phyloP scores from a whole-genome alignment of 2,797 vertebrate genomes.

The Choloepus didactylus region DNA sequence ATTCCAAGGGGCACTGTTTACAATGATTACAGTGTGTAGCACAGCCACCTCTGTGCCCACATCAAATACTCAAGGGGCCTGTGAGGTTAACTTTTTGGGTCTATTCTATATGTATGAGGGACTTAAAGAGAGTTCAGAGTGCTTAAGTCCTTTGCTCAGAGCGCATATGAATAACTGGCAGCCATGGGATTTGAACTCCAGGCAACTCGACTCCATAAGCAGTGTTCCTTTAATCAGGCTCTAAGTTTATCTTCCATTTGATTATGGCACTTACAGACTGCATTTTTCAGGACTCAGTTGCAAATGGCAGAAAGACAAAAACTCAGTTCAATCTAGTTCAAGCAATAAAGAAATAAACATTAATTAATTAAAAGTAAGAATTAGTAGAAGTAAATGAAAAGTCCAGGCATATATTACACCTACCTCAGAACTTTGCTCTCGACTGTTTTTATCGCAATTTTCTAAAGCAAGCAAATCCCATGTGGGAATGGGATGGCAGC shows the following conservation, averaged over 20 bases:
- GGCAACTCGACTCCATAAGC: background rate
- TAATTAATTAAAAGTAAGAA: background rate
- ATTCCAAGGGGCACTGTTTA: background rate
- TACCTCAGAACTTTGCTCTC: background rate
- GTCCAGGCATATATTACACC: rapidly evolving
- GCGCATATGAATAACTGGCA: background rate
- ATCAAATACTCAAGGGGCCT: background rate
- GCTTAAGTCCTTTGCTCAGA: background rate
- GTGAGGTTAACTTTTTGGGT: background rate
- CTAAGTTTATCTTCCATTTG: background rate
- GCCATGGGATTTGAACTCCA: background rate
- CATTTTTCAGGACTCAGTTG: background rate
- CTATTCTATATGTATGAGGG: background rate
- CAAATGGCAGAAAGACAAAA: constrained; percentile 18
- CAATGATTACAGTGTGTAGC: background rate
- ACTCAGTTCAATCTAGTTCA: background rate
- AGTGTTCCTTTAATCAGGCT: background rate
- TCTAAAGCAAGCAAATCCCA: background rate
- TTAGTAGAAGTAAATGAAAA: background rate
- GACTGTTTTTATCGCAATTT: background rate
- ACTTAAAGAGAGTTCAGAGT: background rate
- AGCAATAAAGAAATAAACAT: background rate
- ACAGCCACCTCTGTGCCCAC: background rate
- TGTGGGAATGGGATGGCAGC: rapidly evolving
- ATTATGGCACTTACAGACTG: background rate